A percentile compares a stretch with the other conserved stretches of the same genome.
These are phyloP conservation scores for Megalonaias nervosa DNA, from an alignment of 1,140 invertebrate genomes.

Conservation along the genomic window DNA sequence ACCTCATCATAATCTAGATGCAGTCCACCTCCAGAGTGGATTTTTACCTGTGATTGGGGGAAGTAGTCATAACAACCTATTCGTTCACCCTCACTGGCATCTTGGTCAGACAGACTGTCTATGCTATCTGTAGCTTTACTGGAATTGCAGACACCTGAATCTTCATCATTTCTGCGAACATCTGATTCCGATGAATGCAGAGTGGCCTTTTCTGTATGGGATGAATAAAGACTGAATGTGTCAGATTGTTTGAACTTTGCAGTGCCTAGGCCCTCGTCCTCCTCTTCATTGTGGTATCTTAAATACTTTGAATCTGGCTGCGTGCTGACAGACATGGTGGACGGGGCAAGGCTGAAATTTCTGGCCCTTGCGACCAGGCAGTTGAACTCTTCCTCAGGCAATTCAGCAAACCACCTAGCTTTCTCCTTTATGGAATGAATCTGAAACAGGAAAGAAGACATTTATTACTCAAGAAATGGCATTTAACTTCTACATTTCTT, in stretches of 20 bases:
- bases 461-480: slow-evolving; percentile 41
- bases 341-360: slow-evolving; percentile 56
- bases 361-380: slow-evolving; percentile 52
- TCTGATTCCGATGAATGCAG: slow-evolving; percentile 11
- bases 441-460: slow-evolving; percentile 46
- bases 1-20: slow-evolving; percentile 58
- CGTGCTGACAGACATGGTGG: slow-evolving; percentile 7
- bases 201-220: neutral
- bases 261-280: slow-evolving; percentile 26
- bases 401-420: slow-evolving; percentile 54
- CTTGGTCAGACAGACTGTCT: slow-evolving; percentile 41
- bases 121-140: slow-evolving; percentile 50
- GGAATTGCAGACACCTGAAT: slow-evolving; percentile 51
- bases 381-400: slow-evolving; percentile 59
- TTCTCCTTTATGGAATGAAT: slow-evolving; percentile 54
- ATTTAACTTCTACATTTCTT: too few relatives aligned
- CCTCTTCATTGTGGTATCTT: slow-evolving; percentile 21
- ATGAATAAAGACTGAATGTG: neutral
- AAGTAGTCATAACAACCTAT: slow-evolving; percentile 45
- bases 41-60: slow-evolving; percentile 35
- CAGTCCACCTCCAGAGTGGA: slow-evolving; percentile 23
- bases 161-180: slow-evolving; percentile 24
- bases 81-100: slow-evolving; percentile 45
- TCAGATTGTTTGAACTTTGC: neutral
- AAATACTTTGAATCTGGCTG: too few relatives aligned